These are phyloP conservation scores for Ispidina lecontei DNA, from an alignment of 2,797 vertebrate species.

Conservation along the genomic window DNA sequence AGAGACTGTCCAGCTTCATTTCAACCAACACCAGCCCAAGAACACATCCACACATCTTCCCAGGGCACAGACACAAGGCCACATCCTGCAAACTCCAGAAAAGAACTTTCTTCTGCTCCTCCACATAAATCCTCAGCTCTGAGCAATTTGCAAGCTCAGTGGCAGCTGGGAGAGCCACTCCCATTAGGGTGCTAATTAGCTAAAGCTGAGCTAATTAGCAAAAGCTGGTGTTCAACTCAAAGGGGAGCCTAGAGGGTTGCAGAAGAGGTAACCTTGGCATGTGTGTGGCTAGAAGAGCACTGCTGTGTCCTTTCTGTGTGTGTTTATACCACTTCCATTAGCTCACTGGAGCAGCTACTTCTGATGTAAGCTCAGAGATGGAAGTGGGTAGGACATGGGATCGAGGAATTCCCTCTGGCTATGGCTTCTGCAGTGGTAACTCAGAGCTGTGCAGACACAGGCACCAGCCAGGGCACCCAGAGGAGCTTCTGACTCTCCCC, in stretches of 20 bases:
- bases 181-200: background rate
- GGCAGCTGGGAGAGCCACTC: background rate
- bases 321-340: background rate
- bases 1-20: background rate
- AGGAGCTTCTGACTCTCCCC: background rate
- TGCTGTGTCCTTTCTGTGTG: background rate
- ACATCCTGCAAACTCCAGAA: fast-evolving
- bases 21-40: fast-evolving
- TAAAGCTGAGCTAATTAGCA: background rate
- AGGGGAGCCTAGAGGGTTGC: background rate
- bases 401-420: background rate
- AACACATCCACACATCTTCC: background rate
- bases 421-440: background rate
- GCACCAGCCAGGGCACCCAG: background rate
- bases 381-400: background rate
- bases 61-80: fast-evolving
- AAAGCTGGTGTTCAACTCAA: background rate
- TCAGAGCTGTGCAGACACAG: background rate
- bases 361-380: background rate
- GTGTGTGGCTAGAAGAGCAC: background rate
- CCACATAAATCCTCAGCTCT: background rate
- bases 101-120: fast-evolving
- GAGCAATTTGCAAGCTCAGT: background rate
- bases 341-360: fast-evolving
- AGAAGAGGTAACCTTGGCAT: background rate